Base-by-base conservation (phyloP, 2,113 vertebrate species). In the Cololabis saira region DNA sequence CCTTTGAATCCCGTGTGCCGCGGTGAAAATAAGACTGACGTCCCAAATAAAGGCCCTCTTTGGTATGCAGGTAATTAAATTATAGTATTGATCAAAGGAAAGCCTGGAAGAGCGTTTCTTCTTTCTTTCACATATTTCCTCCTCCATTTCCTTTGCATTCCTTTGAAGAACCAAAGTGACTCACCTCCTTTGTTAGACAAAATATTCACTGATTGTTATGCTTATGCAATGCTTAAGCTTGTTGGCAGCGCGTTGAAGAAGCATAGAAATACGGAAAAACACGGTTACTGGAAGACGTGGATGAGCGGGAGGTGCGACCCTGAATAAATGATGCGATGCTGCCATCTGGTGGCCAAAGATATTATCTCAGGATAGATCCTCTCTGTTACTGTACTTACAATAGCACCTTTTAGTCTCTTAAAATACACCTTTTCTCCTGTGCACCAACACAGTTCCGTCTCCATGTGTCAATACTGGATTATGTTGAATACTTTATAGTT, bases 1-100 rank as follows among this genome's bases (percentile, higher is more conserved):
- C 56, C 49, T 65, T 67, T 76, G 59, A 74, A 63, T 70, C 22
- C 5, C 3, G 4, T 1, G 42, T 7, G 30, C 19, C 18, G 1
- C 0, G n/a, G 21, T 48, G n/a, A 50, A 53, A 60, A 61, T 43
- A 73, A 52, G 63, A 65, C 61, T 42, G n/a, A 42, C 42, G 42
- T 8, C 41, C 72, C n/a, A 63, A 82, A 83, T 80, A 71, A 80
- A 78, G 42, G 33, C 78, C 55, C 44, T 52, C 41, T 81, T 67
- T 76, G 70, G 50, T 74, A 24, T 63, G 61, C 81, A 80, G 74
- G 74, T 86, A 85, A 86, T 88, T 80, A 83, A 86, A 86, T 85
- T 66, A 79, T 54, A 71, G 78, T 52, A 57, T 22, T 84, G 78
- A 90, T 89, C 83, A 90, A 83, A 88, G 83, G 47, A 18, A 76